A percentile compares a stretch with the other conserved stretches of the same genome.
Conservation (phyloP, 2,888 invertebrate species). For the Tetanocera ferruginea region DNA sequence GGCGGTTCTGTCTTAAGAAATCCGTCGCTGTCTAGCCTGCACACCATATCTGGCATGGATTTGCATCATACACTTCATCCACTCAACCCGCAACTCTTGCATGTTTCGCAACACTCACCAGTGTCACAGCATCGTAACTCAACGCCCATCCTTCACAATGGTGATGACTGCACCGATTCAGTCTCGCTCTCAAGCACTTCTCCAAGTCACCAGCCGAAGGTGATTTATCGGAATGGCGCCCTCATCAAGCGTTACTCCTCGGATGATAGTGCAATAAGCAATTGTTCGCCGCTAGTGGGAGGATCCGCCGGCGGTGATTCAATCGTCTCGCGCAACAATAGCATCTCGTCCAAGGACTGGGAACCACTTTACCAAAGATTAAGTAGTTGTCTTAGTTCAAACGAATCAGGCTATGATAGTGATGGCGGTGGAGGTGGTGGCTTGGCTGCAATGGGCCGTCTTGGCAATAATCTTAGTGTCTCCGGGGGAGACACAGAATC, state of each 20-base stretch:
- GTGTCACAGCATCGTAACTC: slow-evolving; percentile 58
- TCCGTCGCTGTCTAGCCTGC: slow-evolving; percentile 52
- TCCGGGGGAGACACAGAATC: slow-evolving; percentile 67
- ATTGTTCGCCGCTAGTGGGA: slow-evolving; percentile 67
- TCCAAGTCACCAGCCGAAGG: slow-evolving; percentile 58
- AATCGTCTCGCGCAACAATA: slow-evolving; percentile 71
- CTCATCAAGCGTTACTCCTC: slow-evolving; percentile 61
- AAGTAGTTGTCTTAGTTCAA: slow-evolving; percentile 83
- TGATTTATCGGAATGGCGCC: slow-evolving; percentile 58
- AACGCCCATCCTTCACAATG: slow-evolving; percentile 45
- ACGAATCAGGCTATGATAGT: slow-evolving; percentile 87
- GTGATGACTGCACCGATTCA: slow-evolving; percentile 51
- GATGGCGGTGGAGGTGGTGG: slow-evolving; percentile 79
- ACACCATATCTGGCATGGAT: slow-evolving; percentile 45
- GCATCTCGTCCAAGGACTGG: slow-evolving; percentile 73
- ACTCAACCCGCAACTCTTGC: slow-evolving; percentile 35
- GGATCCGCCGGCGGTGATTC: slow-evolving; percentile 40
- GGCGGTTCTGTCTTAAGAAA: slow-evolving; percentile 70
- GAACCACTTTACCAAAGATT: slow-evolving; percentile 75
- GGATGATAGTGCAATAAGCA: slow-evolving; percentile 62
- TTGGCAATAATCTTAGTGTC: slow-evolving; percentile 66
- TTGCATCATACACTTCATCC: slow-evolving; percentile 23
- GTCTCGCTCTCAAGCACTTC: slow-evolving; percentile 58
- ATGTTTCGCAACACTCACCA: slow-evolving; percentile 54
- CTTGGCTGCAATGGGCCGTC: slow-evolving; percentile 43